phyloP scores from a whole-genome alignment of 2,888 invertebrate species.

The Elysia crispata region DNA sequence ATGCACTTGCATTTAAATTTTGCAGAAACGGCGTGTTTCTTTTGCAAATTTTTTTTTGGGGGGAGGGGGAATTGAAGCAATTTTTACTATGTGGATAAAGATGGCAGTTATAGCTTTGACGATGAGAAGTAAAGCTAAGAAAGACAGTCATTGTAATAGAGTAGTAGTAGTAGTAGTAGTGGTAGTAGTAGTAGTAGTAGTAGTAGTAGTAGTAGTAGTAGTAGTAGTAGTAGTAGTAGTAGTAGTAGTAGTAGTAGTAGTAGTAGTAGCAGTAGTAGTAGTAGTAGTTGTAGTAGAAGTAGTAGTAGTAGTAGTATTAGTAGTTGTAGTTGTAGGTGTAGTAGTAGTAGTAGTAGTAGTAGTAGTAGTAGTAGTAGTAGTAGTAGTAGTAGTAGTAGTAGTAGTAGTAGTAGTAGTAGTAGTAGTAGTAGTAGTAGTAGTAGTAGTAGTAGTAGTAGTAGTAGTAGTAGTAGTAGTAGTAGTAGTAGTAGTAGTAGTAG shows the following conservation, averaged over 20 bases:
- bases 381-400: conserved; percentile 5
- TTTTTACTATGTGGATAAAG: too few relatives aligned
- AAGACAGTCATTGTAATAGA: too few relatives aligned
- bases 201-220: conserved; percentile 36
- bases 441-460: conserved; percentile 13
- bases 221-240: conserved; percentile 36
- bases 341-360: conserved; percentile 9
- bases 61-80: too few relatives aligned
- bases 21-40: too few relatives aligned
- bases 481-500: conserved; percentile 9
- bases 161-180: conserved; percentile 39
- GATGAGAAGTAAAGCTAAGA: too few relatives aligned
- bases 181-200: conserved; percentile 34
- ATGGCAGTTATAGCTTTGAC: too few relatives aligned
- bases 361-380: conserved; percentile 9
- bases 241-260: conserved; percentile 16
- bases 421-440: conserved; percentile 10
- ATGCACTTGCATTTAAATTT: too few relatives aligned
- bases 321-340: too few relatives aligned
- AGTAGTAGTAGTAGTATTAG: too few relatives aligned
- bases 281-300: conserved; percentile 1
- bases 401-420: conserved; percentile 15
- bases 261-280: background rate
- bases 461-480: conserved; percentile 10
- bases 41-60: too few relatives aligned